These are phyloP conservation scores for Falcunculus frontatus DNA, from an alignment of 2,113 vertebrate genomes.

Conservation along the genomic window DNA sequence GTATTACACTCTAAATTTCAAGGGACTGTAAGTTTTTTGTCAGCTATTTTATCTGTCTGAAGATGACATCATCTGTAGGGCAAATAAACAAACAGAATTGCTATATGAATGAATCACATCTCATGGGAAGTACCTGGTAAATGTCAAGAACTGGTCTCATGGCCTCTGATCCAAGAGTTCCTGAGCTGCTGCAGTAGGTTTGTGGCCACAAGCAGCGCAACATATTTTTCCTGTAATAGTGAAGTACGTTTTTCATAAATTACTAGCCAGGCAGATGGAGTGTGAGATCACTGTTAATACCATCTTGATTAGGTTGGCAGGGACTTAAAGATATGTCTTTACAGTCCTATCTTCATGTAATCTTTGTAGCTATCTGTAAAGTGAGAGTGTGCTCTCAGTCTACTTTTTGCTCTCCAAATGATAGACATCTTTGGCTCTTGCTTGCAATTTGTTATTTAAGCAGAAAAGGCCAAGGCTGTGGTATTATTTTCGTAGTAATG, in stretches of 20 bases:
- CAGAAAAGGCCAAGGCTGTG: constrained; percentile 49
- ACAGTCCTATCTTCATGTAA: constrained; percentile 63
- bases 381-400: constrained; percentile 50
- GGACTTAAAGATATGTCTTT: constrained; percentile 63
- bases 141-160: not conserved
- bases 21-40: not conserved
- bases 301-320: constrained; percentile 70
- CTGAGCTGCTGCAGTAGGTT: constrained; percentile 43
- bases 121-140: constrained; percentile 34
- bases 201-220: constrained; percentile 48
- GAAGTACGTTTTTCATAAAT: constrained; percentile 60
- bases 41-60: not conserved
- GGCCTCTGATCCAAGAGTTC: constrained; percentile 39
- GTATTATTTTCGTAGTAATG: not conserved
- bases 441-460: constrained; percentile 53
- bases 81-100: not conserved
- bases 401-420: constrained; percentile 57
- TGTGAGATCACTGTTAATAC: constrained; percentile 70
- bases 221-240: constrained; percentile 63
- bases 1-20: not conserved
- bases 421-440: constrained; percentile 61
- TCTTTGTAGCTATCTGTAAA: constrained; percentile 64
- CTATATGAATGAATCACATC: not conserved
- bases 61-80: not conserved
- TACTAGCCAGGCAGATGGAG: constrained; percentile 68